Percentiles rank a stretch among this genome's conserved stretches.
These are phyloP conservation scores for Brachionus plicatilis DNA, from an alignment of 1,140 invertebrate species.

Conservation along the genomic window DNA sequence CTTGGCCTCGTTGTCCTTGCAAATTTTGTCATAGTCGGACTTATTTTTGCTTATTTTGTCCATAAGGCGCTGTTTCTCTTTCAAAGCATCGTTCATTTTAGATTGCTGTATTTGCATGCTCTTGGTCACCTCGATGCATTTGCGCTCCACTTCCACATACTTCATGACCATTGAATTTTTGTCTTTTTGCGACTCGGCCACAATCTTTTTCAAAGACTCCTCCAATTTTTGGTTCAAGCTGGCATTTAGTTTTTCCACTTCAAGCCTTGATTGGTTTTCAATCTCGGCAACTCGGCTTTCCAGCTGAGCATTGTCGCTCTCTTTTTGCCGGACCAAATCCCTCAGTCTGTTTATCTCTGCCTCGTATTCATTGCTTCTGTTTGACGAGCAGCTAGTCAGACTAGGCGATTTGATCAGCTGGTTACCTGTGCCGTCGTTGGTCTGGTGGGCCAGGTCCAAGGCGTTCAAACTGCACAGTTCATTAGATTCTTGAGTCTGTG, in stretches of 20 bases:
- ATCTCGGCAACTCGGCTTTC: neutral
- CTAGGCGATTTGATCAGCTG: neutral
- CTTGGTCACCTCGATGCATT: slow-evolving; percentile 30
- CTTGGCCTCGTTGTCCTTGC: neutral
- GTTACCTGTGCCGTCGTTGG: neutral
- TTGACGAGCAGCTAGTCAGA: neutral
- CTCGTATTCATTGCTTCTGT: slow-evolving; percentile 23
- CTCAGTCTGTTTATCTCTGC: neutral
- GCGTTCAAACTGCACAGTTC: neutral
- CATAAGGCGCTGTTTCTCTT: slow-evolving; percentile 21
- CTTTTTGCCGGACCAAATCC: slow-evolving; percentile 5
- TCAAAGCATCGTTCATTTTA: slow-evolving; percentile 3
- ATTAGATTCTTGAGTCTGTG: neutral
- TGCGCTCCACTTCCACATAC: slow-evolving; percentile 19
- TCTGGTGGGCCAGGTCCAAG: neutral
- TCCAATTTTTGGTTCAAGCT: slow-evolving; percentile 32
- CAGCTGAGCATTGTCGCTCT: neutral
- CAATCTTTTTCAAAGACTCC: slow-evolving; percentile 16
- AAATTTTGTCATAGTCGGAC: neutral
- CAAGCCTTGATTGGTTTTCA: neutral
- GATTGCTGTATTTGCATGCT: neutral
- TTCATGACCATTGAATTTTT: slow-evolving; percentile 39
- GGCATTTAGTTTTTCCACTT: slow-evolving; percentile 10
- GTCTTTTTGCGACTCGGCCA: slow-evolving; percentile 8
- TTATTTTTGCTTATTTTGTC: neutral